Evolutionary conservation across 2,113 vertebrate genomes (phyloP), one percentile per base, ranked within the genome.

Genomic region (Hystrix brachyura): DNA sequence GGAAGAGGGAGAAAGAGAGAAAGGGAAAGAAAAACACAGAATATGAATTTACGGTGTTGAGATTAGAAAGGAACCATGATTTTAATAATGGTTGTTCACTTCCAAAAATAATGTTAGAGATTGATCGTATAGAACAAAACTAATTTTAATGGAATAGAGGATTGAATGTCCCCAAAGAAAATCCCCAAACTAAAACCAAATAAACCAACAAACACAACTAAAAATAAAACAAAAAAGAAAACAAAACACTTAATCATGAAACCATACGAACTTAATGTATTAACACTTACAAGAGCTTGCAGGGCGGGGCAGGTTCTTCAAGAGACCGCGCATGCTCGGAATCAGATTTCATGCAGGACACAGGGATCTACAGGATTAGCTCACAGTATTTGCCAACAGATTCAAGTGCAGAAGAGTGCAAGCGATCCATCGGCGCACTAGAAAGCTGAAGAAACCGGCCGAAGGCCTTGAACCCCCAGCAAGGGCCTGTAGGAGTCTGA

Each of bases 1-100:
- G 13, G 11, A 65, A 32, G 46, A 18, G 27, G 3, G 1, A 12
- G 5, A 62, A n/a, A 1, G 3, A 18, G 11, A n/a, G 25, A 15
- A 27, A 17, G 48, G 3, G 1, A 43, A 48, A 27, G 14, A 55
- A 69, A 10, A 60, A 92, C 38, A 38, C 38, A 38, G 38, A 38
- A 38, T 38, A 38, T 38, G 38, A 38, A 38, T 62, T 71, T 88
- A 38, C 88, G 57, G 21, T 9, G 43, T 69, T 27, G 23, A 78
- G 38, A 59, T 59, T 76, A 25, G 62, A 79, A 79, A 79, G 19
- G 13, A 87, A 89, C 13, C 14, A 71, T 79, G 29, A 4, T 51
- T 74, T 46, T 65, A 81, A 64, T 38, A 91, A 67, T 29, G 15
- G 1, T 55, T 91, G 34, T 64, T 15, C 17, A 19, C 18, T 29